Evolutionary conservation across 1,140 invertebrate species (phyloP).

Genomic region (Pomacea maculata): DNA sequence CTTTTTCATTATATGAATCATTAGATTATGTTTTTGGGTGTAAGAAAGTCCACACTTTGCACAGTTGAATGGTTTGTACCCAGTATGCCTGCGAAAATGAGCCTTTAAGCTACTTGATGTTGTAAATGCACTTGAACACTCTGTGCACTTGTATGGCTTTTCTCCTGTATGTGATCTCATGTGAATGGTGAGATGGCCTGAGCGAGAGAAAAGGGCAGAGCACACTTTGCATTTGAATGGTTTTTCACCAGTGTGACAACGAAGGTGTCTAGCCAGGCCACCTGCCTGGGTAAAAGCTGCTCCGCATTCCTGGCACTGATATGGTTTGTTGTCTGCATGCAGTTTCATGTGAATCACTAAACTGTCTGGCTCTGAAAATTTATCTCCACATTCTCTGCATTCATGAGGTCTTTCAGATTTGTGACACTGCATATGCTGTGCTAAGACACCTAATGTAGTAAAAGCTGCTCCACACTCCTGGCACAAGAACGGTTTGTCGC

Average conservation of each 20-base stretch:
- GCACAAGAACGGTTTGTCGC: conserved; percentile 77
- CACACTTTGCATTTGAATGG: conserved; percentile 72
- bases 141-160: neutral
- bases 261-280: conserved; percentile 73
- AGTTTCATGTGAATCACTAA: conserved; percentile 2
- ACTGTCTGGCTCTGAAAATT: neutral
- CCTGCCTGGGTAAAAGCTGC: conserved; percentile 33
- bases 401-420: neutral
- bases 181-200: neutral
- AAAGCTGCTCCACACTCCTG: conserved; percentile 10
- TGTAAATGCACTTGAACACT: neutral
- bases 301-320: conserved; percentile 42
- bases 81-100: neutral
- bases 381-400: neutral
- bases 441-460: neutral
- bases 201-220: neutral
- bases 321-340: conserved; percentile 43
- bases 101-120: neutral
- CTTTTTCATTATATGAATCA: too few species aligned
- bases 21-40: too few species aligned
- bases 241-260: conserved; percentile 89
- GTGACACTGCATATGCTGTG: neutral
- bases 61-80: neutral
- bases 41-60: neutral
- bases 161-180: neutral